phyloP scores from a whole-genome alignment of 1,140 invertebrate genomes.

The Drosophila murphyi region DNA sequence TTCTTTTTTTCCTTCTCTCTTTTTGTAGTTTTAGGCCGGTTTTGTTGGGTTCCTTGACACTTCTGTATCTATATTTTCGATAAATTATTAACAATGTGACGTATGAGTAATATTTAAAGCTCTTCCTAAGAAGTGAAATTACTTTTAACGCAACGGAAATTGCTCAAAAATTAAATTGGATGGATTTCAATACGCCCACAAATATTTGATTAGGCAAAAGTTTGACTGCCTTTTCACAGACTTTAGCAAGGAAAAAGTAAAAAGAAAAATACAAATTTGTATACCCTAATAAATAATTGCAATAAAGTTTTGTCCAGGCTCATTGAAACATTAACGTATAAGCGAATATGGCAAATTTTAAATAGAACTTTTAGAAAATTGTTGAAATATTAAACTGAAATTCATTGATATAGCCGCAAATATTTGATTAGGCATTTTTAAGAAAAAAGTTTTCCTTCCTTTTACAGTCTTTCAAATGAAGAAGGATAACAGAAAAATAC shows the following conservation, averaged over 20 bases:
- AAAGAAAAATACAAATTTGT: too few species aligned
- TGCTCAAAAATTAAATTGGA: not conserved
- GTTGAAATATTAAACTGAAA: not conserved
- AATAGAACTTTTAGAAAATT: too few species aligned
- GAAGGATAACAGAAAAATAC: too few species aligned
- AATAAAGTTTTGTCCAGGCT: not conserved
- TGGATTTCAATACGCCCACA: not conserved
- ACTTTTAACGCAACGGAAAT: not conserved
- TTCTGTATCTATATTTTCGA: conserved; percentile 62
- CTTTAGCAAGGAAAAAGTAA: not conserved
- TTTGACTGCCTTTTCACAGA: not conserved
- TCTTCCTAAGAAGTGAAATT: not conserved
- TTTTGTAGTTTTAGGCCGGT: conserved; percentile 11
- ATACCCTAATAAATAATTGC: not conserved
- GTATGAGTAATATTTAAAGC: conserved; percentile 59
- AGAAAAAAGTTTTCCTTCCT: too few species aligned
- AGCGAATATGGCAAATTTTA: too few species aligned
- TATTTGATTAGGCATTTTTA: too few species aligned
- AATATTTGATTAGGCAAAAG: not conserved
- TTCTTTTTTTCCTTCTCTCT: not conserved
- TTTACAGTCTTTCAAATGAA: too few species aligned
- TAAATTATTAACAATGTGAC: conserved; percentile 64
- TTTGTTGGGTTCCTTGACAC: conserved; percentile 22
- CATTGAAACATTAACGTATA: too few species aligned
- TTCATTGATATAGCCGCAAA: too few species aligned